Conservation (phyloP, 2,888 invertebrate species). For the Diploptera punctata region DNA sequence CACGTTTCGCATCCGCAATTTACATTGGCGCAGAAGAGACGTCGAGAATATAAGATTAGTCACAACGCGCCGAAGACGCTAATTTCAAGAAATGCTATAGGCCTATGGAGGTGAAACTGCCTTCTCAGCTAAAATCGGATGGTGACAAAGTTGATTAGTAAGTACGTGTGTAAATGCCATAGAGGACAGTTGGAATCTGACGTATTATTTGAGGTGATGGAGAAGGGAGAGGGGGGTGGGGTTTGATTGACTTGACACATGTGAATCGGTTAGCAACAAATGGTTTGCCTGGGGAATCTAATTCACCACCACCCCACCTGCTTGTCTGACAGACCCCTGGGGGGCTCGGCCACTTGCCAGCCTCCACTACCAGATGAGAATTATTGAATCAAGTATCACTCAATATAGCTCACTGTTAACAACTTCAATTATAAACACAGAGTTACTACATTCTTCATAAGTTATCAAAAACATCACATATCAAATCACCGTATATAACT, state of each 20-base stretch:
- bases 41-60: too few relatives aligned
- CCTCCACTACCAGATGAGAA: background rate
- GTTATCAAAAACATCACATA: too few relatives aligned
- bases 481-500: too few relatives aligned
- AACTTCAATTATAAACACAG: too few relatives aligned
- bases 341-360: background rate
- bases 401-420: background rate
- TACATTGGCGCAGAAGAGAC: too few relatives aligned
- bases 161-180: constrained; percentile 11
- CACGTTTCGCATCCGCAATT: too few relatives aligned
- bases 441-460: too few relatives aligned
- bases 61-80: too few relatives aligned
- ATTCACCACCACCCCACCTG: constrained; percentile 4
- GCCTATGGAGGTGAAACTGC: too few relatives aligned
- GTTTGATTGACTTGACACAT: constrained; percentile 25
- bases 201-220: background rate
- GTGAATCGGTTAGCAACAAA: constrained; percentile 14
- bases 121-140: too few relatives aligned
- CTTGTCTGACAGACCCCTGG: background rate
- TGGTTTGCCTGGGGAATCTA: constrained; percentile 25
- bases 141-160: background rate
- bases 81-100: too few relatives aligned
- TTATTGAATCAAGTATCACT: background rate
- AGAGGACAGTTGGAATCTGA: background rate
- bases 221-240: background rate